A percentile compares a stretch with the other conserved stretches of the same genome.
Evolutionary conservation across 2,888 invertebrate species (phyloP).

Genomic region (Villa cingulata): DNA sequence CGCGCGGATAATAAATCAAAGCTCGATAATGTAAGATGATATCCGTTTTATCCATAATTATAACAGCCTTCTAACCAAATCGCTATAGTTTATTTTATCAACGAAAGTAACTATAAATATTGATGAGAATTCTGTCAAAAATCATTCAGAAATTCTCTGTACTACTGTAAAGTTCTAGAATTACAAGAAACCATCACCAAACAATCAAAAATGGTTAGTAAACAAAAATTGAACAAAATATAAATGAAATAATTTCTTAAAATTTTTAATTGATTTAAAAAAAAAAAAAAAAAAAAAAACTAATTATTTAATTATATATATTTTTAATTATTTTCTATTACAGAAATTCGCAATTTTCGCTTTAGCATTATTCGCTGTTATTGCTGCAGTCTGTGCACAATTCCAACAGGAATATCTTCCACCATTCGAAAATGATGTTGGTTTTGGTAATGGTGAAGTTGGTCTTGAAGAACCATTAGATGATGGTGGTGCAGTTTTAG

Average conservation of each 20-base stretch:
- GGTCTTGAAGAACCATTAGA: neutral
- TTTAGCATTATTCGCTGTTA: neutral
- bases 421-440: neutral
- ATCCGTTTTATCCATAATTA: too few species aligned
- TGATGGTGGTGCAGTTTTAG: neutral
- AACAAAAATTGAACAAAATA: too few species aligned
- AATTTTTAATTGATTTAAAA: too few species aligned
- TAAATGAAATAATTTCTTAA: too few species aligned
- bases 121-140: too few species aligned
- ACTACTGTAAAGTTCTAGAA: neutral
- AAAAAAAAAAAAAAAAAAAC: too few species aligned
- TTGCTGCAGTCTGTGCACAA: neutral
- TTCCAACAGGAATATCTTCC: conserved; percentile 2
- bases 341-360: conserved; percentile 2
- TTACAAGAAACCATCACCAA: neutral
- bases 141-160: neutral
- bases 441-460: neutral
- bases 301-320: neutral
- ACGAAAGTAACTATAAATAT: too few species aligned
- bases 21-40: too few species aligned
- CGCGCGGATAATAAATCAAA: too few species aligned
- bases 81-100: too few species aligned
- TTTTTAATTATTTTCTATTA: neutral
- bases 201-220: conserved; percentile 1
- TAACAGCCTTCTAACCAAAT: too few species aligned